Evolutionary conservation across 2,888 invertebrate genomes (phyloP).

Genomic region (Seira ritae): DNA sequence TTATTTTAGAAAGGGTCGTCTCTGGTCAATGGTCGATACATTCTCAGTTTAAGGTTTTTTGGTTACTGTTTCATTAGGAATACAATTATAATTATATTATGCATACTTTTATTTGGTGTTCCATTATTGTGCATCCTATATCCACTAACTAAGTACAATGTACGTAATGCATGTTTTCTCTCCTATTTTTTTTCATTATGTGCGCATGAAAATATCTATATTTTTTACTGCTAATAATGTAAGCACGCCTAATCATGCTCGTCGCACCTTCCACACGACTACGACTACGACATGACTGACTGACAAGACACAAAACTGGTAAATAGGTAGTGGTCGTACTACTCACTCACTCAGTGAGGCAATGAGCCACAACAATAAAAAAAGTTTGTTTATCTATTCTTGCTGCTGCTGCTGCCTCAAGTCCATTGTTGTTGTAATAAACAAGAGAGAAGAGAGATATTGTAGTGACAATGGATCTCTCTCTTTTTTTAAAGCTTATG

Average conservation of each 20-base stretch:
- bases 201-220: background rate
- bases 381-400: constrained; percentile 23
- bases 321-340: constrained; percentile 20
- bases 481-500: constrained; percentile 31
- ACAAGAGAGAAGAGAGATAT: constrained; percentile 21
- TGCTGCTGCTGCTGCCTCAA: too few species aligned
- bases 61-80: too few species aligned
- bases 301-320: constrained; percentile 4
- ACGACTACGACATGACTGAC: constrained; percentile 52
- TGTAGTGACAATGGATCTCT: constrained; percentile 50
- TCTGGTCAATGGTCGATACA: background rate
- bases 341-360: background rate
- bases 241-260: constrained; percentile 53
- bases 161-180: background rate
- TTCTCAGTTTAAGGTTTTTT: too few species aligned
- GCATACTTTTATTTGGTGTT: too few species aligned
- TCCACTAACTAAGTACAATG: constrained; percentile 37
- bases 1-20: background rate
- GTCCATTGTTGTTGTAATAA: constrained; percentile 13
- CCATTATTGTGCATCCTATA: too few species aligned
- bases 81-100: too few species aligned
- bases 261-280: constrained; percentile 61
- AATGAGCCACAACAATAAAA: constrained; percentile 35
- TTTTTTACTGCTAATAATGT: constrained; percentile 35
- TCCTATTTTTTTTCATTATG: constrained; percentile 10